phyloP scores from a whole-genome alignment of 2,797 vertebrate genomes.

The Neostethus bicornis region DNA sequence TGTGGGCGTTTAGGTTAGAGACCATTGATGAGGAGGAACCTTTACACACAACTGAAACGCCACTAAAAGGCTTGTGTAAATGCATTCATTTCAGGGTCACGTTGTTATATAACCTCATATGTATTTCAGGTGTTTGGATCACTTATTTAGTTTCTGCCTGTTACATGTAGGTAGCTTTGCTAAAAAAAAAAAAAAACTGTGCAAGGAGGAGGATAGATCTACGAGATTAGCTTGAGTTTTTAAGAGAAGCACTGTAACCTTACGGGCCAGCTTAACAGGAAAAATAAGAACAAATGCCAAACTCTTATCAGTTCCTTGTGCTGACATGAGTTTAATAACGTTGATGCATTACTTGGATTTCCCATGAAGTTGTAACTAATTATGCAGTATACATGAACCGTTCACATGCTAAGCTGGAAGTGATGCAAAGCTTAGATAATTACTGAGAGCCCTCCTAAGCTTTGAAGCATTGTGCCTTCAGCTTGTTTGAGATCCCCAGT shows the following conservation, averaged over 20 bases:
- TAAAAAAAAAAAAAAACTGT: not conserved
- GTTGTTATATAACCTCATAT: slow-evolving; percentile 10
- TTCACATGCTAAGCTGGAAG: slow-evolving; percentile 37
- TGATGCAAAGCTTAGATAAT: slow-evolving; percentile 42
- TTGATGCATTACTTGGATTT: slow-evolving; percentile 37
- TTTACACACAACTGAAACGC: not conserved
- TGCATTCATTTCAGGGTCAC: slow-evolving; percentile 7
- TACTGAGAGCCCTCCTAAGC: slow-evolving; percentile 44
- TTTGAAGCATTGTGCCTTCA: slow-evolving; percentile 40
- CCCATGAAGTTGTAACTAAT: slow-evolving; percentile 45
- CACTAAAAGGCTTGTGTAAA: slow-evolving; percentile 1
- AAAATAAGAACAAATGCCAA: not conserved
- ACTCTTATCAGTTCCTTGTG: not conserved
- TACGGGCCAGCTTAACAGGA: not conserved
- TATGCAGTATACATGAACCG: slow-evolving; percentile 26
- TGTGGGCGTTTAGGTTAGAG: slow-evolving; percentile 47
- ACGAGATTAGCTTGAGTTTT: not conserved
- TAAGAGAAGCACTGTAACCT: not conserved
- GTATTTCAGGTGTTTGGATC: slow-evolving; percentile 16
- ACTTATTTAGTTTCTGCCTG: slow-evolving; percentile 17
- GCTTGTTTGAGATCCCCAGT: slow-evolving; percentile 50
- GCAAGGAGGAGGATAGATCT: not conserved
- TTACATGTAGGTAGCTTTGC: not conserved
- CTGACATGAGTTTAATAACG: slow-evolving; percentile 25
- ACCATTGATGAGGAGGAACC: slow-evolving; percentile 6